Evolutionary conservation across 1,140 invertebrate genomes (phyloP).

Genomic region (Chrysoperla carnea): DNA sequence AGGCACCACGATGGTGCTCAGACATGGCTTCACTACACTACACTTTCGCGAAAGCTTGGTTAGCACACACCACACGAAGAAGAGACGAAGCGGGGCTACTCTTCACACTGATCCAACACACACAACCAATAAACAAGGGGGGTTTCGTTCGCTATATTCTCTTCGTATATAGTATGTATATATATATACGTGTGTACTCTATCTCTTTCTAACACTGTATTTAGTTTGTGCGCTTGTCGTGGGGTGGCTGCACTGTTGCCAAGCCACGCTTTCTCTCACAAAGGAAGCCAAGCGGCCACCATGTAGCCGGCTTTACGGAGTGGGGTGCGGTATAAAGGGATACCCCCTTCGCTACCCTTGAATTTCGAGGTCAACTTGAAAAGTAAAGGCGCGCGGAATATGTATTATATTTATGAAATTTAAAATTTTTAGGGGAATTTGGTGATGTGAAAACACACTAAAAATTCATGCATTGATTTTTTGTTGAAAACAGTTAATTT

Average conservation of each 20-base stretch:
- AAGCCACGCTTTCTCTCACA: not conserved
- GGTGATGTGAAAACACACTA: no score
- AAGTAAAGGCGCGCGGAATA: not conserved
- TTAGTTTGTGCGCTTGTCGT: not conserved
- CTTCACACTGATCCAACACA: not conserved
- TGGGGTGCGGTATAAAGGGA: not conserved
- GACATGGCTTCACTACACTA: slow-evolving; percentile 14
- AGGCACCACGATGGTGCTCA: slow-evolving; percentile 29
- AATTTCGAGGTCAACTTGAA: slow-evolving; percentile 3
- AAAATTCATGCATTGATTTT: no score
- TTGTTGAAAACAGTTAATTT: no score
- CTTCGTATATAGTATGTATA: no score
- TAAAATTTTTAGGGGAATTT: no score
- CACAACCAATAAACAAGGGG: not conserved
- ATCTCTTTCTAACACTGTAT: not conserved
- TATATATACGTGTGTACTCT: not conserved
- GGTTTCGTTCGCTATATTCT: no score
- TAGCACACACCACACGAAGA: no score
- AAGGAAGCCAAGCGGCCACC: not conserved
- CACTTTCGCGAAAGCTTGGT: not conserved
- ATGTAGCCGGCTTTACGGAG: not conserved
- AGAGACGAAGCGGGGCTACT: not conserved
- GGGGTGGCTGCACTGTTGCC: slow-evolving; percentile 2
- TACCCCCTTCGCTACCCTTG: slow-evolving; percentile 1
- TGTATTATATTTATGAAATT: no score